phyloP scores from a whole-genome alignment of 2,797 vertebrate genomes.

The Sylvia borin region DNA sequence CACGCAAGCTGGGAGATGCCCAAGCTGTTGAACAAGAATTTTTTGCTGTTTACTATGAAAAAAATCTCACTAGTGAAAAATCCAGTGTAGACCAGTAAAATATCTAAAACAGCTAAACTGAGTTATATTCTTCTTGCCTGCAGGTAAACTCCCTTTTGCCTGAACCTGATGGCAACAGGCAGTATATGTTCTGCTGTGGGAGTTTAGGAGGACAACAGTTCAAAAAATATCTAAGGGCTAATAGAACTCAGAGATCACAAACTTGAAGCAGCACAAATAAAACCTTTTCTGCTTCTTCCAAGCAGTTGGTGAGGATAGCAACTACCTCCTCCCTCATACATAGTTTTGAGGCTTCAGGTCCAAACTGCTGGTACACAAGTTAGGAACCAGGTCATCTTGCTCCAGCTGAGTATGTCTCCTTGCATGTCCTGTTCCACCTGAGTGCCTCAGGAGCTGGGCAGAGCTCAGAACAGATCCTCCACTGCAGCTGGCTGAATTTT shows the following conservation, averaged over 20 bases:
- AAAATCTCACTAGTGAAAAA: not conserved
- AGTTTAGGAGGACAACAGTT: not conserved
- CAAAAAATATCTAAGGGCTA: not conserved
- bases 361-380: not conserved
- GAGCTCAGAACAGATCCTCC: not conserved
- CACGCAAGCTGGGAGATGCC: not conserved
- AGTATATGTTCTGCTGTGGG: not conserved
- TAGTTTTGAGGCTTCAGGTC: not conserved
- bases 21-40: not conserved
- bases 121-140: not conserved
- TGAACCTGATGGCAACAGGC: not conserved
- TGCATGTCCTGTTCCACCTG: not conserved
- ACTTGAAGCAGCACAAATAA: not conserved
- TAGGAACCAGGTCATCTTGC: not conserved
- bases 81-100: not conserved
- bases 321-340: not conserved
- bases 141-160: not conserved
- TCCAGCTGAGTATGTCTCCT: not conserved
- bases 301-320: not conserved
- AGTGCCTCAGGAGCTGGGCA: not conserved
- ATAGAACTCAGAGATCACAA: not conserved
- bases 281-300: not conserved
- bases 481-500: not conserved
- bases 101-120: not conserved
- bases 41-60: not conserved